These are phyloP conservation scores for Hylaeus anthracinus DNA, from an alignment of 1,140 invertebrate genomes.

Conservation along the genomic window DNA sequence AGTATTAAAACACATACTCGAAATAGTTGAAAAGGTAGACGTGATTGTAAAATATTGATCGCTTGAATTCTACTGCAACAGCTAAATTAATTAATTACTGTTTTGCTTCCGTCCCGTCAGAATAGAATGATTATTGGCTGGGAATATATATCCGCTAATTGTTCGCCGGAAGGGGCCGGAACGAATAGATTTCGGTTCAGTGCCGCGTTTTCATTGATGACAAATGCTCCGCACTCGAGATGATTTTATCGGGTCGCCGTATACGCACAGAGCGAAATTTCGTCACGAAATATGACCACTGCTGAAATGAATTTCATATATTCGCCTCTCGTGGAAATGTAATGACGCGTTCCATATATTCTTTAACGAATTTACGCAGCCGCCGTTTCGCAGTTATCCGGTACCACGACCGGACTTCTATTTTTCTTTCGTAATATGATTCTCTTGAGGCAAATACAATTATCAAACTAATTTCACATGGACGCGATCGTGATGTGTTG, in stretches of 20 bases:
- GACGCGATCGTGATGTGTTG: no score
- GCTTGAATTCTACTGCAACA: background rate
- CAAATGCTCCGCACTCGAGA: conserved; percentile 7
- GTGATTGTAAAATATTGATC: background rate
- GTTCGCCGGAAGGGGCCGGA: background rate
- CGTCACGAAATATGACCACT: background rate
- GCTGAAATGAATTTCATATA: conserved; percentile 12
- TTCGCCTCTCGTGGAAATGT: background rate
- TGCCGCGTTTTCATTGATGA: conserved; percentile 13
- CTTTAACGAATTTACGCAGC: background rate
- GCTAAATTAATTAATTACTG: background rate
- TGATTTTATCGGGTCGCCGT: background rate
- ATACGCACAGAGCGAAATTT: background rate
- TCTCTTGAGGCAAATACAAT: background rate
- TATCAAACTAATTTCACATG: background rate
- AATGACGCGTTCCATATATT: background rate
- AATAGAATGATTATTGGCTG: background rate
- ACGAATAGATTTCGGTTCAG: conserved; percentile 10
- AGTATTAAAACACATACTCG: no score
- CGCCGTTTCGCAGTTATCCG: background rate
- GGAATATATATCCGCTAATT: background rate
- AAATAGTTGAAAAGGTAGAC: no score
- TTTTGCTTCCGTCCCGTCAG: background rate
- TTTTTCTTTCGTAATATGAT: background rate
- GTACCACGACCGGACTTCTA: no score